Base-by-base conservation (phyloP, 1,140 invertebrate genomes). In the Drosophila guanche region DNA sequence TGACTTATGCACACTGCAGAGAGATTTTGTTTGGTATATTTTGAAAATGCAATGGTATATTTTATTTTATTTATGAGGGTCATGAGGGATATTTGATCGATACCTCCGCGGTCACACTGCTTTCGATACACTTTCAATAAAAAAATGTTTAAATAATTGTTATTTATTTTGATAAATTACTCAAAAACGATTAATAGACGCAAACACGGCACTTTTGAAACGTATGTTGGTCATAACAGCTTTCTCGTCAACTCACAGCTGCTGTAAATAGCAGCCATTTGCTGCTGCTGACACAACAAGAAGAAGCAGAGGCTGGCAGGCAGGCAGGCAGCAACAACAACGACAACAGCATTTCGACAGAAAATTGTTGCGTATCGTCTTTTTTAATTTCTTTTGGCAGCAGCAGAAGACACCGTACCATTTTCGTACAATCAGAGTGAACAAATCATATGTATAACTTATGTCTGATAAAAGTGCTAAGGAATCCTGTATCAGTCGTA, bases 401-500 rank as follows among this genome's bases (percentile, higher is more conserved):
- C 60, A 25, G 52, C 60, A 25, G 33, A 59, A 45, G 25, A 42
- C 10, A 55, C 25, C 25, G 16, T 12, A 52, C 55, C 46, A 55
- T 55, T 69, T 69, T 81, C 69, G 74, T 83, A 59, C 65, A 78
- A 74, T 68, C 53, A 41, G 57, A 46, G 42, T 84, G 79, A 71
- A 59, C 58, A 74, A 70, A 85, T 40, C 71, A 89, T 76, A 88
- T 86, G 83, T 81, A 73, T 80, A 88, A 88, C 83, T 88, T 88
- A 88, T 88, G 83, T 89, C 79, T 88, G 79, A 80, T 85, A 85
- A 71, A 86, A 76, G 76, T 80, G 80, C 73, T 27, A 58, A 63
- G 71, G 66, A 76, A 79, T 76, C 77, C 89, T 85, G 85, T 81
- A 89, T 81, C 63, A 74, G 79, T 77, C 71, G 81, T 85, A 85